These are phyloP conservation scores for Flexamia atlantica DNA, from an alignment of 2,888 invertebrate genomes.

Conservation along the genomic window DNA sequence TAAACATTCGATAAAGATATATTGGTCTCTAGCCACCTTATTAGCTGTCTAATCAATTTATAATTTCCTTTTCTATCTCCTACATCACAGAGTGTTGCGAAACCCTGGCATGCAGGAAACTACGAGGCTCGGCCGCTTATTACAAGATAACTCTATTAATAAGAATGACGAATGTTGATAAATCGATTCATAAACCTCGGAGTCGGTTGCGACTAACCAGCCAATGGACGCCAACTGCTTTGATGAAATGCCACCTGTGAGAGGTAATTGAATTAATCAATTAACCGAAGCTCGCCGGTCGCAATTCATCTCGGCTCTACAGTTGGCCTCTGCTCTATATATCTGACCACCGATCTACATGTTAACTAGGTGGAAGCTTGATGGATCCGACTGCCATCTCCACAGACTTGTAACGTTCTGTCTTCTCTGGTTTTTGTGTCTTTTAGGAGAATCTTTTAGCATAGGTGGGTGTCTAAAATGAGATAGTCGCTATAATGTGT, in stretches of 20 bases:
- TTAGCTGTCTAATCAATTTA: too few species aligned
- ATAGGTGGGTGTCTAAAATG: neutral
- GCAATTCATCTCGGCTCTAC: neutral
- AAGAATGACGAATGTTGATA: slow-evolving; percentile 32
- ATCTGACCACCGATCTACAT: neutral
- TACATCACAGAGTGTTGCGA: neutral
- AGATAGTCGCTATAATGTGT: too few species aligned
- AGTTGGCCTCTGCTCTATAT: neutral
- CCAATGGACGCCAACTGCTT: slow-evolving; percentile 19
- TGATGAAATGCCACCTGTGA: slow-evolving; percentile 19
- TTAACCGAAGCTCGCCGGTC: neutral
- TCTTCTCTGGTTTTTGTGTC: neutral
- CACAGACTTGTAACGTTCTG: neutral
- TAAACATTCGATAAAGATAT: too few species aligned
- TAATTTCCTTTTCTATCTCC: too few species aligned
- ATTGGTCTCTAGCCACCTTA: too few species aligned
- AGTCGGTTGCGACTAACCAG: slow-evolving; percentile 13
- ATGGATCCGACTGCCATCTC: slow-evolving; percentile 1
- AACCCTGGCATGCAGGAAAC: neutral
- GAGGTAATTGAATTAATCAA: slow-evolving; percentile 37
- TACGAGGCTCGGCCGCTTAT: neutral
- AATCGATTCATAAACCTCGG: slow-evolving; percentile 15
- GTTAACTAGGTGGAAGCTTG: slow-evolving; percentile 24
- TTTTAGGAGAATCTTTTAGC: neutral
- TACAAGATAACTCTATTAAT: slow-evolving; percentile 28